A percentile compares a stretch with the other conserved stretches of the same genome.
These are phyloP conservation scores for Tamias sibiricus DNA, from an alignment of 2,113 vertebrate genomes.

Conservation along the genomic window DNA sequence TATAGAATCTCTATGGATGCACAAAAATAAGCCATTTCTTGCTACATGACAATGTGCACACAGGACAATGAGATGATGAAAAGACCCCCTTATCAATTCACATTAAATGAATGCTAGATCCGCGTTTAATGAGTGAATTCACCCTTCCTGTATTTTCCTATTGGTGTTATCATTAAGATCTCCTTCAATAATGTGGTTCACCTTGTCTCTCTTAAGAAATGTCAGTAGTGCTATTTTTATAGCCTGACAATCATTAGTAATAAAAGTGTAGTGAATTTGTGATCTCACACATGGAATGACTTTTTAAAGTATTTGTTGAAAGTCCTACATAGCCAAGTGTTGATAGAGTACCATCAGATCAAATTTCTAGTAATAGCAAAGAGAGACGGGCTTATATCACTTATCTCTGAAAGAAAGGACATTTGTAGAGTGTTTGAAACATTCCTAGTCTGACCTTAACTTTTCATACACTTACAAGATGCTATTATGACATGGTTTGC, in stretches of 20 bases:
- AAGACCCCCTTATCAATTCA: neutral
- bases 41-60: fast-evolving
- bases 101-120: neutral
- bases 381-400: neutral
- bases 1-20: neutral
- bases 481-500: neutral
- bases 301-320: neutral
- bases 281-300: neutral
- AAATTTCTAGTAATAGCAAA: neutral
- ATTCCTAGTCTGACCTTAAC: neutral
- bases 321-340: neutral
- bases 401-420: neutral
- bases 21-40: neutral
- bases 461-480: neutral
- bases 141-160: neutral
- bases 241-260: neutral
- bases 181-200: neutral
- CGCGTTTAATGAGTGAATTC: neutral
- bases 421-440: neutral
- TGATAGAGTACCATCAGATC: neutral
- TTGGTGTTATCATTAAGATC: neutral
- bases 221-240: neutral
- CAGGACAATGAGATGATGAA: neutral
- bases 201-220: neutral
- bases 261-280: neutral